Percentiles rank a stretch among this genome's conserved stretches.
Evolutionary conservation across 2,113 vertebrate species (phyloP).

Genomic region (Tupaia chinensis): DNA sequence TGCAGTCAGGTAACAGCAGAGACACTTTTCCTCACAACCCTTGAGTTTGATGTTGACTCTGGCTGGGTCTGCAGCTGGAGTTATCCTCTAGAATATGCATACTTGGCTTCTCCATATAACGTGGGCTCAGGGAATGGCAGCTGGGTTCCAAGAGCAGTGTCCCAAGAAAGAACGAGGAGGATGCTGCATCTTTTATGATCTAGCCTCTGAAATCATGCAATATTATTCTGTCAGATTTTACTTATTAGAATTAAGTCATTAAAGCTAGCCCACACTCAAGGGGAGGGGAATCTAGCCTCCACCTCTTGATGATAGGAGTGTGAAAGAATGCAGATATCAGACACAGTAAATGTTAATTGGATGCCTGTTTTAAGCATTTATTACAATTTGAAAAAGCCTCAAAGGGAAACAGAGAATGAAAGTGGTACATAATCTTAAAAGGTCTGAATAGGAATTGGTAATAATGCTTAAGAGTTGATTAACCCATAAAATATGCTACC

Average conservation of each 20-base stretch:
- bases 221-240: background rate
- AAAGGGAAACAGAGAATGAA: background rate
- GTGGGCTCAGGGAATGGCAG: background rate
- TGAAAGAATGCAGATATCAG: background rate
- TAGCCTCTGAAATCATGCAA: background rate
- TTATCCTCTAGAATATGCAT: background rate
- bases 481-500: background rate
- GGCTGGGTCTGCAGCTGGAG: background rate
- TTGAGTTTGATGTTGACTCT: background rate
- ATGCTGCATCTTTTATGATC: background rate
- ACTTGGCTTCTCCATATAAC: background rate
- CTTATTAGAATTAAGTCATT: background rate
- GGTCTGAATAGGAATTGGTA: background rate
- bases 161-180: background rate
- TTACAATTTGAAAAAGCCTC: background rate
- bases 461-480: background rate
- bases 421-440: background rate
- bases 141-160: background rate
- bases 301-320: background rate
- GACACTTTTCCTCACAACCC: background rate
- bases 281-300: background rate
- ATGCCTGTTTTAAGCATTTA: conserved; percentile 1
- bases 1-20: background rate
- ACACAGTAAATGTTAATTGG: background rate
- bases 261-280: background rate